Evolutionary conservation across 2,888 invertebrate species (phyloP), one percentile per base, ranked within the genome.

Genomic region (Oasisia sp.): DNA sequence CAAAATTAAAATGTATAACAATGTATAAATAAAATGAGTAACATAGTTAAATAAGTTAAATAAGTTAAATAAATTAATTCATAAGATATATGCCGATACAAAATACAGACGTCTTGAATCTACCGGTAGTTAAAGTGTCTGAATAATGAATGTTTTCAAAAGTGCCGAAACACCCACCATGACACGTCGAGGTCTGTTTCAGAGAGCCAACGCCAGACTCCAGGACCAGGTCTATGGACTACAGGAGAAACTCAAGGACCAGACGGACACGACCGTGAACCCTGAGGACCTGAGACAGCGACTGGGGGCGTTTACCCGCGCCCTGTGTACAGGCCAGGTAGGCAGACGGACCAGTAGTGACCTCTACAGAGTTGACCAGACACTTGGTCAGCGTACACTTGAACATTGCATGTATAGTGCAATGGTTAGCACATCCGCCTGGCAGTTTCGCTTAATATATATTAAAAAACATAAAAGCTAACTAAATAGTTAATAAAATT

Each of bases 251-350:
- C 90, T 92, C 58, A 91, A 91, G 89, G 91, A 93, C 12, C 89
- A 93, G 91, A 91, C 92, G 27, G 32, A 92, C 32, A 56, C 94
- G 89, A 94, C 93, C 44, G 94, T 95, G 44, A 95, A 95, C 45
- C 93, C 93, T 0, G 93, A 93, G 19, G 92, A 92, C n/a, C 92
- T 94, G 32, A 89, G 92, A 38, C 56, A 90, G 32, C 89, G 93
- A n/a, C 92, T 94, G 11, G 93, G 93, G 32, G 92, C 92, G n/a
- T 90, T 94, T 74, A 92, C 91, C 27, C 38, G 91, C 8, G 90
- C 92, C 45, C 74, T 94, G 38, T 90, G 90, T 93, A 94, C 94
- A 14, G 95, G 95, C 50, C 95, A 94, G 94, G 95, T 95, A 93
- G 91, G 94, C 38, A 14, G 12, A 32, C 0, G n/a, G 74, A 7